A percentile compares a stretch with the other conserved stretches of the same genome.
These are phyloP conservation scores for Rhagoletis zephyria DNA, from an alignment of 1,140 invertebrate species.

Conservation along the genomic window DNA sequence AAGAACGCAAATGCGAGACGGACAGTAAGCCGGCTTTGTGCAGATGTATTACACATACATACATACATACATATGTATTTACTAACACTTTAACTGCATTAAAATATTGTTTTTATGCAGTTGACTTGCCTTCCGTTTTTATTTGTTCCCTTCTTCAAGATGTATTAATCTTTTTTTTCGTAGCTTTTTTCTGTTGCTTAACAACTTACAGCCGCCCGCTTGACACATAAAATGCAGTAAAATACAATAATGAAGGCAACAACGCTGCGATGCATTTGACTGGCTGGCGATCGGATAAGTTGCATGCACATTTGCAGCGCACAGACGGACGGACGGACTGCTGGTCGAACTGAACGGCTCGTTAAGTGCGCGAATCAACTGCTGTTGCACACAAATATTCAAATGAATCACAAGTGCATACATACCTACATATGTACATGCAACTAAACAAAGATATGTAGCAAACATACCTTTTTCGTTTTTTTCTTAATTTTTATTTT, in stretches of 20 bases:
- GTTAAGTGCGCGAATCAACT: slow-evolving; percentile 30
- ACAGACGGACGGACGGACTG: not conserved
- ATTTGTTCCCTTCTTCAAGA: not conserved
- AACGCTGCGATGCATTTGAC: slow-evolving; percentile 15
- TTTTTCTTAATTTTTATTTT: not conserved
- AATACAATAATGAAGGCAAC: not conserved
- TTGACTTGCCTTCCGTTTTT: too few relatives aligned
- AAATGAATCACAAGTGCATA: too few relatives aligned
- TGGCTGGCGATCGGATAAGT: not conserved
- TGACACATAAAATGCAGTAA: slow-evolving; percentile 31
- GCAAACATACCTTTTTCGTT: not conserved
- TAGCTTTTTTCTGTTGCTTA: not conserved
- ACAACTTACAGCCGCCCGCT: slow-evolving; percentile 15
- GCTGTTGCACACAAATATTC: not conserved
- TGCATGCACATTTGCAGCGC: slow-evolving; percentile 2
- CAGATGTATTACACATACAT: not conserved
- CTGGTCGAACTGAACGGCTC: not conserved
- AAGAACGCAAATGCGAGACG: not conserved
- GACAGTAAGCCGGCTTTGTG: not conserved
- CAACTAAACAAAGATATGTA: not conserved
- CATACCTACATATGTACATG: too few relatives aligned
- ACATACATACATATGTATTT: not conserved
- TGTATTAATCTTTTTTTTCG: not conserved
- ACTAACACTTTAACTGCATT: not conserved
- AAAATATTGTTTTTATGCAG: too few relatives aligned